These are phyloP conservation scores for chimpanzee (Pan troglodytes) DNA, from an alignment of 2,113 vertebrate genomes.

Conservation along the genomic window NHGRI_mPanTro3-v2.1_pri NC_086015.1:38184501-38185000, in stretches of 20 bases:
- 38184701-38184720: constrained; percentile 10
- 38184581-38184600: background rate
- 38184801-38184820: background rate
- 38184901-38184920: constrained; percentile 27
- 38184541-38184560: background rate
- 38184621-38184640: background rate
- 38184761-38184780: constrained; percentile 1
- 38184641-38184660: background rate
- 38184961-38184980: background rate
- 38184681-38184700: constrained; percentile 4
- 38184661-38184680: constrained; percentile 14
- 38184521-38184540: background rate
- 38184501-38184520: background rate
- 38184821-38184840: constrained; percentile 38
- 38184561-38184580: background rate
- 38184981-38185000: background rate
- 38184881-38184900: background rate
- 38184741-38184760: background rate
- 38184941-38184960: background rate
- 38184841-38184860: background rate
- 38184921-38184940: background rate
- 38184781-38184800: constrained; percentile 3
- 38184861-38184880: background rate
- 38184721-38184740: background rate
- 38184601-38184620: constrained; percentile 5